phyloP scores from a whole-genome alignment of 2,797 vertebrate species.

The Hippoglossus hippoglossus region DNA sequence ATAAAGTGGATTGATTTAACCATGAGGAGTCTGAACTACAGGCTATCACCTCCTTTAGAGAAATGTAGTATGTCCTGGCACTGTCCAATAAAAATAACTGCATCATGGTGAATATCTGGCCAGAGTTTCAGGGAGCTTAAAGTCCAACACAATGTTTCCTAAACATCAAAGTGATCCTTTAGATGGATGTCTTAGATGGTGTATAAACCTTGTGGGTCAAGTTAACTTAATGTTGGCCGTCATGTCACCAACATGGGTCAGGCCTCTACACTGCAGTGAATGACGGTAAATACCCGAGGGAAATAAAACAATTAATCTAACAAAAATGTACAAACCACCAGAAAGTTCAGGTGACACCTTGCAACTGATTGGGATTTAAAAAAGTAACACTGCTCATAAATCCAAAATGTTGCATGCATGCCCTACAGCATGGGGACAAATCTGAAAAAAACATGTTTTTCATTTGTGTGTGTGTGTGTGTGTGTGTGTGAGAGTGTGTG shows the following conservation, averaged over 20 bases:
- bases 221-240: constrained; percentile 7
- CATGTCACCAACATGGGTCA: constrained; percentile 3
- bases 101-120: not conserved
- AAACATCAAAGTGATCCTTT: too few species aligned
- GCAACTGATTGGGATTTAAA: not conserved
- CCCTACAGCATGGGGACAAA: not conserved
- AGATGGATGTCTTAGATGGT: not conserved
- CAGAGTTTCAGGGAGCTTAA: not conserved
- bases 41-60: not conserved
- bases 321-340: not conserved
- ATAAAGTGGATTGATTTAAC: not conserved
- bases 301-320: not conserved
- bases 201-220: not conserved
- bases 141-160: not conserved
- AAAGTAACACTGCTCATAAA: not conserved
- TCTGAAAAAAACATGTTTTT: not conserved
- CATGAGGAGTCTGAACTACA: not conserved
- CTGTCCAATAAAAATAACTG: constrained; percentile 16
- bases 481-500: constrained; percentile 16
- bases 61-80: not conserved
- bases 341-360: not conserved
- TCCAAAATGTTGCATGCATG: not conserved
- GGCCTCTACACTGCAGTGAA: constrained; percentile 12
- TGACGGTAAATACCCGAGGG: constrained; percentile 25
- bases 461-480: constrained; percentile 2